phyloP scores from a whole-genome alignment of 2,113 vertebrate genomes.

The Larimichthys crocea region DNA sequence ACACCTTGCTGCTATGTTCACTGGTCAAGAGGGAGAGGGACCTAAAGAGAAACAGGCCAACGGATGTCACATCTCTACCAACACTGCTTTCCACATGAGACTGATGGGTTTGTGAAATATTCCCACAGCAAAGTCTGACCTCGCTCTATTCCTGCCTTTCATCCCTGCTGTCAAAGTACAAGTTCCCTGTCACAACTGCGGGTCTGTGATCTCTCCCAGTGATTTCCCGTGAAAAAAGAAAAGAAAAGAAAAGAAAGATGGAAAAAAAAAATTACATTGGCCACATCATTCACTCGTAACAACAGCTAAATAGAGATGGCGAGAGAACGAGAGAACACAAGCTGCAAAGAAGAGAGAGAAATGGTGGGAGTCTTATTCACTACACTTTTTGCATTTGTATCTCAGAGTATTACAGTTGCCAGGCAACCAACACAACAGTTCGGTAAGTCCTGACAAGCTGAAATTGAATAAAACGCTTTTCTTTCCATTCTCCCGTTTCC shows the following conservation, averaged over 20 bases:
- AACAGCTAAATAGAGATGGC: slow-evolving; percentile 22
- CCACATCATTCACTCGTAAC: slow-evolving; percentile 1
- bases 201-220: slow-evolving; percentile 57
- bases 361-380: slow-evolving; percentile 49
- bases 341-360: slow-evolving; percentile 25
- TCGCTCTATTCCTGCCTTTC: slow-evolving; percentile 56
- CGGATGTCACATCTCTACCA: slow-evolving; percentile 43
- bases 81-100: slow-evolving; percentile 44
- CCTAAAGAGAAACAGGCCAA: slow-evolving; percentile 31
- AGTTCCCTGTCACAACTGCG: slow-evolving; percentile 58
- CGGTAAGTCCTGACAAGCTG: slow-evolving; percentile 65
- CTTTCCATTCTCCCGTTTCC: slow-evolving; percentile 58
- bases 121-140: slow-evolving; percentile 60
- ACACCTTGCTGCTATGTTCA: slow-evolving; percentile 41
- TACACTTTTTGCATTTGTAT: slow-evolving; percentile 55
- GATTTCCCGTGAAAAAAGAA: background rate
- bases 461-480: slow-evolving; percentile 77
- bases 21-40: slow-evolving; percentile 39
- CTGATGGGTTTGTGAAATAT: slow-evolving; percentile 63
- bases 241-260: background rate
- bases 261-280: background rate
- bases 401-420: slow-evolving; percentile 72
- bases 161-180: slow-evolving; percentile 57
- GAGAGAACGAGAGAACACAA: slow-evolving; percentile 17
- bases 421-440: slow-evolving; percentile 78